phyloP scores from a whole-genome alignment of 2,888 invertebrate genomes.

The Lapara coniferarum region DNA sequence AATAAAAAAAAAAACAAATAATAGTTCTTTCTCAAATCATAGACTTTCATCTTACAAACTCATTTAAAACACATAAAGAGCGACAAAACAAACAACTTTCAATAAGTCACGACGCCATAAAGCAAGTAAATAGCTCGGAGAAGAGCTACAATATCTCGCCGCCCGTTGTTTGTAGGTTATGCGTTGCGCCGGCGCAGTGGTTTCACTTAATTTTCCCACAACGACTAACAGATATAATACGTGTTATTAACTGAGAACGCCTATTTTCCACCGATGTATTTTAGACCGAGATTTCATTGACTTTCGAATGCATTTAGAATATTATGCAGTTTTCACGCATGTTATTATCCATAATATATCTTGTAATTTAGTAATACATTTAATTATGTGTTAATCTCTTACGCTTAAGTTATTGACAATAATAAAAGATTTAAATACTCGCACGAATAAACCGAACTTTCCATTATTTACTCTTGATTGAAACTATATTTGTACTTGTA shows the following conservation, averaged over 20 bases:
- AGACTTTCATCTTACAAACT: background rate
- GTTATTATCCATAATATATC: background rate
- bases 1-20: too few relatives aligned
- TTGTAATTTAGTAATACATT: background rate
- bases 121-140: constrained; percentile 7
- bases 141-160: constrained; percentile 10
- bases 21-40: background rate
- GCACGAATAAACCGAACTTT: too few relatives aligned
- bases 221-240: constrained; percentile 20
- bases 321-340: constrained; percentile 1
- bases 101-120: constrained; percentile 19
- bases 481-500: background rate
- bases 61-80: background rate
- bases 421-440: too few relatives aligned
- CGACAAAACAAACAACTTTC: constrained; percentile 12
- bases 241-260: constrained; percentile 21
- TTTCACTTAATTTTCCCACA: constrained; percentile 24
- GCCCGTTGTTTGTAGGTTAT: constrained; percentile 10
- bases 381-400: background rate
- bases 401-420: too few relatives aligned
- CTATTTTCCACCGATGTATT: constrained; percentile 15
- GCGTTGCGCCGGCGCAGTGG: constrained; percentile 5
- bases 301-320: constrained; percentile 22
- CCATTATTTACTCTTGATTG: background rate
- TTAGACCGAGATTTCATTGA: constrained; percentile 5